These are phyloP conservation scores for Bovichtus variegatus DNA, from an alignment of 2,797 vertebrate species.

Conservation along the genomic window DNA sequence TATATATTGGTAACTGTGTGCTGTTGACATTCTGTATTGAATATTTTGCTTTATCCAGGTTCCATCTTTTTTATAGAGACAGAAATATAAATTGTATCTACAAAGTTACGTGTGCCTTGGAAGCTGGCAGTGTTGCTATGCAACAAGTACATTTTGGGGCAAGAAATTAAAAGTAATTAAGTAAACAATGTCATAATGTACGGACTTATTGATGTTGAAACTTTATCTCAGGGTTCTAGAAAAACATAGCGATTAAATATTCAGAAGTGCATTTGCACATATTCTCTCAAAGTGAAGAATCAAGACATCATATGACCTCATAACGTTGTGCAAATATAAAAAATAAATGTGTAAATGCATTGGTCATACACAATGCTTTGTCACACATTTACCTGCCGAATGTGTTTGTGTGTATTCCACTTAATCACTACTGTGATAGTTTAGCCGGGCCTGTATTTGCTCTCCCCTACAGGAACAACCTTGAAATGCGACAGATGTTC, in stretches of 20 bases:
- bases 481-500: slow-evolving; percentile 84
- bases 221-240: neutral
- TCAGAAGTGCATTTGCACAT: neutral
- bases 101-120: neutral
- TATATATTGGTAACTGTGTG: neutral
- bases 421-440: slow-evolving; percentile 64
- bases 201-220: neutral
- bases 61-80: slow-evolving; percentile 2
- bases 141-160: slow-evolving; percentile 32
- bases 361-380: slow-evolving; percentile 16
- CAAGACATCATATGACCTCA: slow-evolving; percentile 2
- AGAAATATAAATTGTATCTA: slow-evolving; percentile 13
- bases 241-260: neutral
- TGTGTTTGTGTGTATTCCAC: slow-evolving; percentile 35
- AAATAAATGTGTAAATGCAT: slow-evolving; percentile 19
- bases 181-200: slow-evolving; percentile 13
- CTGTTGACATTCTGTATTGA: neutral
- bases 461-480: slow-evolving; percentile 67
- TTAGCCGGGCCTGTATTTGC: slow-evolving; percentile 65
- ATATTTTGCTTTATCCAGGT: neutral
- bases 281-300: slow-evolving; percentile 8
- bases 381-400: slow-evolving; percentile 16
- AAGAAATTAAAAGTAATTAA: slow-evolving; percentile 21
- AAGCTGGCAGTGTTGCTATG: slow-evolving; percentile 36
- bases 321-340: slow-evolving; percentile 9